These are phyloP conservation scores for Mormyrops attenuatus DNA, from an alignment of 2,797 vertebrate genomes.

Conservation along the genomic window DNA sequence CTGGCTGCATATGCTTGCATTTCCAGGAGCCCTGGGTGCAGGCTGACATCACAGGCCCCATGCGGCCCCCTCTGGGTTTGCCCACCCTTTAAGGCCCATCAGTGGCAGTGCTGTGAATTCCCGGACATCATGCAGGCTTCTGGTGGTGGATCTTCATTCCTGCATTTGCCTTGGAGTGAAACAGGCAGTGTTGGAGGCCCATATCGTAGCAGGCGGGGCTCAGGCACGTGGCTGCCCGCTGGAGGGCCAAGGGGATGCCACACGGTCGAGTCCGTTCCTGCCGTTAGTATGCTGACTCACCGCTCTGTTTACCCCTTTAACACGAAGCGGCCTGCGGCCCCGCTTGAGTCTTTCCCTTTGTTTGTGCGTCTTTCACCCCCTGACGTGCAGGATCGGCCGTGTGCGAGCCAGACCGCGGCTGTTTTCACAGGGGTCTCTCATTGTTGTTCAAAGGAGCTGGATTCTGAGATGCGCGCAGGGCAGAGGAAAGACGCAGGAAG, in stretches of 20 bases:
- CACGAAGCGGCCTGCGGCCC: not conserved
- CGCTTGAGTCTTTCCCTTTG: not conserved
- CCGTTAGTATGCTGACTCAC: not conserved
- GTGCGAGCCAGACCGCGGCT: not conserved
- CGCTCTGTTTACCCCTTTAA: not conserved
- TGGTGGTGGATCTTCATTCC: not conserved
- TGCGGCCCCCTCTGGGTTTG: not conserved
- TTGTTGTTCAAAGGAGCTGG: not conserved
- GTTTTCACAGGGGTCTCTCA: not conserved
- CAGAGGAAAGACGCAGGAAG: not conserved
- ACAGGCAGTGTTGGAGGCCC: not conserved
- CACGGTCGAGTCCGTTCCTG: not conserved
- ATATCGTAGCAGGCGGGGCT: not conserved
- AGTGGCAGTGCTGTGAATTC: conserved; percentile 11
- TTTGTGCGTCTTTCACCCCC: not conserved
- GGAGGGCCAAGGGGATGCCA: not conserved
- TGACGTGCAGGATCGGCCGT: not conserved
- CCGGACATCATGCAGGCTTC: not conserved
- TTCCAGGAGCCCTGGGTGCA: not conserved
- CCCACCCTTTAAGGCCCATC: not conserved
- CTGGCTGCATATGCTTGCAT: not conserved
- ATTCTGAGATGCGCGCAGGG: not conserved
- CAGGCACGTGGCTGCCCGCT: not conserved
- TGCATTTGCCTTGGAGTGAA: not conserved
- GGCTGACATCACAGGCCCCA: not conserved